A percentile compares a stretch with the other conserved stretches of the same genome.
These are phyloP conservation scores for Eulithis prunata DNA, from an alignment of 2,888 invertebrate genomes.

Conservation along the genomic window DNA sequence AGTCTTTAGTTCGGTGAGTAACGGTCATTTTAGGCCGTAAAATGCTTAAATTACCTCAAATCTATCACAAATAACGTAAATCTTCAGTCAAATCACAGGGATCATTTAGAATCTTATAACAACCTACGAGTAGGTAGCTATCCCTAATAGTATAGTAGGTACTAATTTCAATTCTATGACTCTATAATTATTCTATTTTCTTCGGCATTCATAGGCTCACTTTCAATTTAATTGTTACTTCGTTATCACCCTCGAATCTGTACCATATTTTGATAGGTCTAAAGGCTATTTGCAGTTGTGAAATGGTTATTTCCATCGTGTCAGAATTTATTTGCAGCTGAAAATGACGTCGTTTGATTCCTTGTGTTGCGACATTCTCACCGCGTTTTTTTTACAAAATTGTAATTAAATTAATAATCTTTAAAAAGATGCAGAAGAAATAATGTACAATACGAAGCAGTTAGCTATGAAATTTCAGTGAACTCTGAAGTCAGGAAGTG, in stretches of 20 bases:
- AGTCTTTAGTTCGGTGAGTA: too few relatives aligned
- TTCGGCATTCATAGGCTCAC: not conserved
- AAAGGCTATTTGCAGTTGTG: constrained; percentile 2
- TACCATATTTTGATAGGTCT: not conserved
- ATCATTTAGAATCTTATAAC: too few relatives aligned
- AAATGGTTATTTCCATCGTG: constrained; percentile 1
- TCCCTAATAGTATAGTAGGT: too few relatives aligned
- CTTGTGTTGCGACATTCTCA: constrained; percentile 37
- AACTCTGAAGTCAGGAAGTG: constrained; percentile 24
- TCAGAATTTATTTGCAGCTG: constrained; percentile 10
- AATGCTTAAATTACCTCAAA: too few relatives aligned
- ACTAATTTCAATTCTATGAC: too few relatives aligned
- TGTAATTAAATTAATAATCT: too few relatives aligned
- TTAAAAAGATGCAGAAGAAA: constrained; percentile 1
- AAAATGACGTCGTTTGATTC: constrained; percentile 38
- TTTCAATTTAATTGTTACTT: not conserved
- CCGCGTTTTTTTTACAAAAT: constrained; percentile 16
- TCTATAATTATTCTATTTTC: not conserved
- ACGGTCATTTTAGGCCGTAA: too few relatives aligned
- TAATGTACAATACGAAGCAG: constrained; percentile 29
- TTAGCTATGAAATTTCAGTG: constrained; percentile 18
- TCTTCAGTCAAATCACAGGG: too few relatives aligned
- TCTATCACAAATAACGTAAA: too few relatives aligned
- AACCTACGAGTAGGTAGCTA: too few relatives aligned
- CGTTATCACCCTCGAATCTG: not conserved